phyloP scores from a whole-genome alignment of 2,113 vertebrate species.

The Cheilinus undulatus region DNA sequence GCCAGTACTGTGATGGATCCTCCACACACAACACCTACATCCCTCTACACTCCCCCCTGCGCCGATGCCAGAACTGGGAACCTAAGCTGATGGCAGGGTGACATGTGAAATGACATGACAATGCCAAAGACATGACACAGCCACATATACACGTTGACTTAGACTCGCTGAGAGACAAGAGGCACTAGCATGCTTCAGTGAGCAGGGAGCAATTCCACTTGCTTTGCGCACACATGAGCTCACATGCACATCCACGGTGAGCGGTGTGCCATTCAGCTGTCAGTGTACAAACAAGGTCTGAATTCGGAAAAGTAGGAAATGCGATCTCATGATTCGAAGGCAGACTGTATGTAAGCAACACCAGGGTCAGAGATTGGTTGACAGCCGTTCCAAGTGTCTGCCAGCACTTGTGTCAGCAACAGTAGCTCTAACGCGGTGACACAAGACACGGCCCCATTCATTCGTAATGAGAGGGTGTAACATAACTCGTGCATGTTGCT shows the following conservation, averaged over 20 bases:
- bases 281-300: conserved; percentile 18
- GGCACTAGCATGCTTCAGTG: conserved; percentile 29
- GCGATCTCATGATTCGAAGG: conserved; percentile 45
- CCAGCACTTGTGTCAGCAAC: conserved; percentile 46
- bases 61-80: conserved; percentile 21
- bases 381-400: conserved; percentile 53
- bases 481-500: conserved; percentile 40
- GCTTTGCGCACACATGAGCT: neutral
- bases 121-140: conserved; percentile 59
- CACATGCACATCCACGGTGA: neutral
- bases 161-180: conserved; percentile 16
- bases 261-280: conserved; percentile 20
- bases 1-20: conserved; percentile 61
- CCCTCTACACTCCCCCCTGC: neutral
- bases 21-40: conserved; percentile 39
- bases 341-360: conserved; percentile 68
- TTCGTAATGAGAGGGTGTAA: conserved; percentile 70
- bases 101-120: conserved; percentile 61
- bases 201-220: neutral
- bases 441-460: conserved; percentile 66
- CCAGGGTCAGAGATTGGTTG: conserved; percentile 51
- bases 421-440: conserved; percentile 51
- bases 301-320: conserved; percentile 42
- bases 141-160: conserved; percentile 16
- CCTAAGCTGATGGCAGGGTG: conserved; percentile 46